Evolutionary conservation across 2,888 invertebrate genomes (phyloP).

Genomic region (Ferrisia virgata): DNA sequence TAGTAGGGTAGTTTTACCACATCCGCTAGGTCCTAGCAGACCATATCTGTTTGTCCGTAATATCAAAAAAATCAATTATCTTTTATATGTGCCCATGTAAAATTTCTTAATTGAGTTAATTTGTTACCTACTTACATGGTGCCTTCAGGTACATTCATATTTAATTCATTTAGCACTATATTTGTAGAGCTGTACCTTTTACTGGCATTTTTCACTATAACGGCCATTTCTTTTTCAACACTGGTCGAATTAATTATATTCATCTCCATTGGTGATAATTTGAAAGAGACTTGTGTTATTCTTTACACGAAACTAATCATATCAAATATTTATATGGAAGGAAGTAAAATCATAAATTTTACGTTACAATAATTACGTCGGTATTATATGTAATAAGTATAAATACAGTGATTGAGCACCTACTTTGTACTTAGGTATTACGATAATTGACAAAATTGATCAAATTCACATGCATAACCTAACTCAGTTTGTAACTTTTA

Average conservation of each 20-base stretch:
- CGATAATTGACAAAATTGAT: no score
- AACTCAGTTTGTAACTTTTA: no score
- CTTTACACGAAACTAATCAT: no score
- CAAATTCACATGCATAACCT: no score
- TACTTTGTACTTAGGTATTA: no score
- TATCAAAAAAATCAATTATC: background rate
- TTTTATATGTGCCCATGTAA: background rate
- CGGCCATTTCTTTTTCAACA: background rate
- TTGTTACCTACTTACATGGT: background rate
- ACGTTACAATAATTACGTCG: no score
- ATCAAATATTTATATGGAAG: no score
- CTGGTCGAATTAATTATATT: background rate
- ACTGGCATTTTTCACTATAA: background rate
- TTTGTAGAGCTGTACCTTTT: background rate
- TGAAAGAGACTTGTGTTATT: no score
- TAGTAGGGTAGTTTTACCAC: constrained; percentile 84
- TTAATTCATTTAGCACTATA: background rate
- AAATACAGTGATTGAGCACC: no score
- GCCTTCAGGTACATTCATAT: background rate
- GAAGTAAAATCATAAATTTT: no score
- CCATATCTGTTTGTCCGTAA: constrained; percentile 64
- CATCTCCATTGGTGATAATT: no score
- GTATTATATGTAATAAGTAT: no score
- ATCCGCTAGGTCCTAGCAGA: constrained; percentile 83
- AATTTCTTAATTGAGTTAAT: background rate